Percentiles rank a stretch among this genome's conserved stretches.
Evolutionary conservation across 64 coral and sea anemone genomes (phyloP).

Genomic region (Montipora capricornis): DNA sequence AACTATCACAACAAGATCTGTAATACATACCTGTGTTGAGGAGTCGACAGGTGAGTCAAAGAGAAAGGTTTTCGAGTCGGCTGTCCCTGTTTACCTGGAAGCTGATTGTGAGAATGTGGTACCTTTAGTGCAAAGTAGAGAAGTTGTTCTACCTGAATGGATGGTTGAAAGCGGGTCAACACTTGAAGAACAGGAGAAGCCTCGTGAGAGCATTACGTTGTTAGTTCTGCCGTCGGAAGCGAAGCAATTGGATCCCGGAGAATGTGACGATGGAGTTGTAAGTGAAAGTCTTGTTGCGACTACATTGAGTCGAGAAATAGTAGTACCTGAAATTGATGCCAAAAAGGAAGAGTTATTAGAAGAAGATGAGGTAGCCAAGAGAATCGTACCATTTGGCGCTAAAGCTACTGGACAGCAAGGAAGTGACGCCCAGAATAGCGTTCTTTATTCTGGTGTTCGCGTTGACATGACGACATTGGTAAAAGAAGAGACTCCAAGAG

Average conservation of each 20-base stretch:
- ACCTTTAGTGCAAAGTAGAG: neutral
- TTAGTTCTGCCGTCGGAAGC: neutral
- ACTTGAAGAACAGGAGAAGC: neutral
- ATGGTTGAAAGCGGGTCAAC: neutral
- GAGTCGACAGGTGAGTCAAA: neutral
- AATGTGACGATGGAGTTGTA: neutral
- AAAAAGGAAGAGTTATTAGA: neutral
- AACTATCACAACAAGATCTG: conserved; percentile 49
- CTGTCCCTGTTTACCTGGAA: conserved; percentile 25
- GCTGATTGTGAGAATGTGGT: conserved; percentile 8
- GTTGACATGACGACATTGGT: neutral
- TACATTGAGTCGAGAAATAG: conserved; percentile 32
- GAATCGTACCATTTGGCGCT: conserved; percentile 7
- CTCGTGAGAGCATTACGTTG: neutral
- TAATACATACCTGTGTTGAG: conserved; percentile 17
- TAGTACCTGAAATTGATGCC: conserved; percentile 20
- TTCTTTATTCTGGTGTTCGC: neutral
- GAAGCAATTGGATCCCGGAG: neutral
- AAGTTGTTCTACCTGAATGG: conserved; percentile 28
- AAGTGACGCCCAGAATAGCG: neutral
- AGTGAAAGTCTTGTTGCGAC: neutral
- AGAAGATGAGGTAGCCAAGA: conserved; percentile 45
- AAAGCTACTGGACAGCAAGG: neutral
- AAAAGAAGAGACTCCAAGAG: neutral
- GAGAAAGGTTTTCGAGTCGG: conserved; percentile 5